Conservation (phyloP, 2,797 vertebrate genomes). For the Amblyraja radiata region DNA sequence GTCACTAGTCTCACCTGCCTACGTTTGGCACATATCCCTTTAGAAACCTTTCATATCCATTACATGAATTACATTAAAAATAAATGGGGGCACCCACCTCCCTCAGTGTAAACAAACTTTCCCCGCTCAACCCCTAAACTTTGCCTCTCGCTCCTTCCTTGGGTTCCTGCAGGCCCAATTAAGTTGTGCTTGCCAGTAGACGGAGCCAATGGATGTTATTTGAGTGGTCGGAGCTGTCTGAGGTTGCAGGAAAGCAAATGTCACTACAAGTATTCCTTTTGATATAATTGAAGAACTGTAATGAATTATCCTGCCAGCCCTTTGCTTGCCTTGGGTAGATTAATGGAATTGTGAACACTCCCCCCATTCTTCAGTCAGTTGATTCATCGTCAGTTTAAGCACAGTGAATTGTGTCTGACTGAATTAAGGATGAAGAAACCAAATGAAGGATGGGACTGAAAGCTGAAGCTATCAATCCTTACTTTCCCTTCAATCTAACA, state of each 20-base stretch:
- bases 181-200: too few relatives aligned
- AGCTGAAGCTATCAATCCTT: background rate
- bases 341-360: background rate
- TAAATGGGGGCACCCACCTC: too few relatives aligned
- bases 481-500: constrained; percentile 11
- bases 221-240: background rate
- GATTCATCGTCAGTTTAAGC: background rate
- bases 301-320: background rate
- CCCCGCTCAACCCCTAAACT: too few relatives aligned
- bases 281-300: background rate
- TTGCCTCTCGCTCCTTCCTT: too few relatives aligned
- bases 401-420: background rate
- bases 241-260: background rate
- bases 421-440: constrained; percentile 1
- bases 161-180: too few relatives aligned
- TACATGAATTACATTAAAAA: too few relatives aligned
- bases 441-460: background rate
- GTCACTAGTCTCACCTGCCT: too few relatives aligned
- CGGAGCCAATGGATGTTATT: background rate
- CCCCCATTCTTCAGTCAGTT: background rate
- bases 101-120: too few relatives aligned
- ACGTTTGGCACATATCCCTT: too few relatives aligned
- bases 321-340: background rate
- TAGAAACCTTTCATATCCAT: too few relatives aligned
- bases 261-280: background rate